These are phyloP conservation scores for Netelia melanura DNA, from an alignment of 2,888 invertebrate species.

Conservation along the genomic window DNA sequence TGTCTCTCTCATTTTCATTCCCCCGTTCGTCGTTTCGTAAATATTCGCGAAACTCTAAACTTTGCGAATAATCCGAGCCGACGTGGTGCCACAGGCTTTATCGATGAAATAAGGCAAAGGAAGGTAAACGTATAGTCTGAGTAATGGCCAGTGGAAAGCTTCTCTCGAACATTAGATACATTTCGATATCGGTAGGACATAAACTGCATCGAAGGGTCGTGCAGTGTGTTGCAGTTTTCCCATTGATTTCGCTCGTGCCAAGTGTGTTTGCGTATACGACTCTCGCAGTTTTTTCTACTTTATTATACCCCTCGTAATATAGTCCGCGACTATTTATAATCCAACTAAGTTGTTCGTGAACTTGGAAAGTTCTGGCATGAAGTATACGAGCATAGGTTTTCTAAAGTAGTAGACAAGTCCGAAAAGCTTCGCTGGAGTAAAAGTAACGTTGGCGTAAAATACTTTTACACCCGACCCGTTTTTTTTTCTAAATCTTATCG, in stretches of 20 bases:
- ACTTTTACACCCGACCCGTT: too few relatives aligned
- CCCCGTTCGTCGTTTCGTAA: slow-evolving; percentile 69
- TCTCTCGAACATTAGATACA: slow-evolving; percentile 68
- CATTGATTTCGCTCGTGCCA: slow-evolving; percentile 40
- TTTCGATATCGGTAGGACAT: slow-evolving; percentile 69
- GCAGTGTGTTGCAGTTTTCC: slow-evolving; percentile 49
- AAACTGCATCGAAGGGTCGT: slow-evolving; percentile 53
- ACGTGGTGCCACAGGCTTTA: slow-evolving; percentile 57
- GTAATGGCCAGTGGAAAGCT: slow-evolving; percentile 49
- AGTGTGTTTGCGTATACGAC: slow-evolving; percentile 4
- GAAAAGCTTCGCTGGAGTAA: too few relatives aligned
- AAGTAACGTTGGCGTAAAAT: too few relatives aligned
- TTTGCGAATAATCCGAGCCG: slow-evolving; percentile 72
- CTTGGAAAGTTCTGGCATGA: too few relatives aligned
- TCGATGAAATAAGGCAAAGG: slow-evolving; percentile 51
- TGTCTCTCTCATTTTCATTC: slow-evolving; percentile 6
- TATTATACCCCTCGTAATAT: too few relatives aligned
- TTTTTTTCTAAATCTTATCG: too few relatives aligned
- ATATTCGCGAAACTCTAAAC: slow-evolving; percentile 76
- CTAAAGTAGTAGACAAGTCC: too few relatives aligned
- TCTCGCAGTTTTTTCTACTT: not conserved
- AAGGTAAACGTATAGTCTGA: slow-evolving; percentile 20
- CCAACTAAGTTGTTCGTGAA: too few relatives aligned
- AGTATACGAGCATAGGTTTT: too few relatives aligned
- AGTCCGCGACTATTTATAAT: too few relatives aligned